These are phyloP conservation scores for Nasonovia ribisnigri DNA, from an alignment of 2,888 invertebrate genomes.

Conservation along the genomic window DNA sequence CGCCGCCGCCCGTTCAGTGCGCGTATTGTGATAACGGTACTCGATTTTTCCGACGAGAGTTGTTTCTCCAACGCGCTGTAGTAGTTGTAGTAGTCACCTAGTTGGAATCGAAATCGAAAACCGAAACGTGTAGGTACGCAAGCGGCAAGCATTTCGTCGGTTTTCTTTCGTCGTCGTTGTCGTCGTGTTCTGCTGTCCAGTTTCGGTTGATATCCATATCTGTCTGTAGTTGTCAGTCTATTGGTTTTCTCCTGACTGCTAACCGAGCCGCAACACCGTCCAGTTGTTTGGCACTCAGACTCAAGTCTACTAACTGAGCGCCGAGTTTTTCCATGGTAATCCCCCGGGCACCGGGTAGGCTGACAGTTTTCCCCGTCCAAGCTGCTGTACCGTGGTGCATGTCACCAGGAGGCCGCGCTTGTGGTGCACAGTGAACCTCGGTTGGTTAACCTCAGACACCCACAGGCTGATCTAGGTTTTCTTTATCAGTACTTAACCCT, in stretches of 20 bases:
- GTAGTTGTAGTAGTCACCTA: constrained; percentile 21
- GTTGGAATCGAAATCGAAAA: constrained; percentile 22
- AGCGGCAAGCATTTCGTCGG: background rate
- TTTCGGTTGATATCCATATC: background rate
- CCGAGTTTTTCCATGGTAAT: constrained; percentile 45
- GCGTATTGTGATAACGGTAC: constrained; percentile 56
- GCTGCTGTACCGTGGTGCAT: background rate
- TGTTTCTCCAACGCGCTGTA: background rate
- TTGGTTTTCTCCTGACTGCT: background rate
- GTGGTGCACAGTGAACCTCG: background rate
- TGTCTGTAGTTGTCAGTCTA: background rate
- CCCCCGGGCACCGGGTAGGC: background rate
- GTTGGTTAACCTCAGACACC: background rate
- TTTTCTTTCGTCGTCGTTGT: background rate
- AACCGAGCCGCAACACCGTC: background rate
- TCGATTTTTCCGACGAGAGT: constrained; percentile 36
- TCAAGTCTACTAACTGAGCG: background rate
- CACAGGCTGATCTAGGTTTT: background rate
- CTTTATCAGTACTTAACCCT: background rate
- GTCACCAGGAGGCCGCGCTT: background rate
- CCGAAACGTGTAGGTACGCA: background rate
- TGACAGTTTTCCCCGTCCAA: background rate
- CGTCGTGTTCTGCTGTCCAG: background rate
- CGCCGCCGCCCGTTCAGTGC: constrained; percentile 49
- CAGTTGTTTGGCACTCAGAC: background rate